Evolutionary conservation across 2,888 invertebrate genomes (phyloP).

Genomic region (Carabus problematicus): DNA sequence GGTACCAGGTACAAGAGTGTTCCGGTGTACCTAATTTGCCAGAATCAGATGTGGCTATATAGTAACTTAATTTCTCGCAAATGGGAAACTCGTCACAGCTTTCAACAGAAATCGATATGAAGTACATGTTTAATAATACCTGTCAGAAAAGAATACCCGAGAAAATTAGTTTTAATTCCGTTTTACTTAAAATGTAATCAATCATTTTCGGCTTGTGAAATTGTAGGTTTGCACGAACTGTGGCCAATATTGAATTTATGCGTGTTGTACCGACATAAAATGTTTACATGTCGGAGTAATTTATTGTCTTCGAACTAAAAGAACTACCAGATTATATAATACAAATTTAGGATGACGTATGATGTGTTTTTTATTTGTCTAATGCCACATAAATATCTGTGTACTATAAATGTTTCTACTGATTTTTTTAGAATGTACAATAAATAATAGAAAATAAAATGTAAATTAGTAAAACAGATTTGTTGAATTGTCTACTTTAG

Average conservation of each 20-base stretch:
- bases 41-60: constrained; percentile 14
- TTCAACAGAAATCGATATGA: constrained; percentile 14
- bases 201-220: constrained; percentile 27
- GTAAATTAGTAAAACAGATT: no score
- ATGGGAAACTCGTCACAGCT: constrained; percentile 16
- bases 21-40: constrained; percentile 17
- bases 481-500: no score
- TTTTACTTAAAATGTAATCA: constrained; percentile 18
- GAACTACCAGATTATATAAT: background rate
- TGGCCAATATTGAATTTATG: constrained; percentile 22
- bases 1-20: constrained; percentile 33
- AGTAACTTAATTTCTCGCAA: constrained; percentile 30
- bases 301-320: constrained; percentile 6
- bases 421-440: no score
- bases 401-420: no score
- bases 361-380: no score
- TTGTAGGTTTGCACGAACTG: constrained; percentile 19
- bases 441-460: no score
- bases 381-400: no score
- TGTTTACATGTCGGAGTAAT: constrained; percentile 24
- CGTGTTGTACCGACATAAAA: constrained; percentile 27
- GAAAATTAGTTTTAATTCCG: background rate
- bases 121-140: constrained; percentile 13
- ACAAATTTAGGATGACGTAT: no score
- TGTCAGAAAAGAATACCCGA: constrained; percentile 1